A percentile compares a stretch with the other conserved stretches of the same genome.
phyloP scores from a whole-genome alignment of 2,113 vertebrate genomes.

The Sylvietta virens region DNA sequence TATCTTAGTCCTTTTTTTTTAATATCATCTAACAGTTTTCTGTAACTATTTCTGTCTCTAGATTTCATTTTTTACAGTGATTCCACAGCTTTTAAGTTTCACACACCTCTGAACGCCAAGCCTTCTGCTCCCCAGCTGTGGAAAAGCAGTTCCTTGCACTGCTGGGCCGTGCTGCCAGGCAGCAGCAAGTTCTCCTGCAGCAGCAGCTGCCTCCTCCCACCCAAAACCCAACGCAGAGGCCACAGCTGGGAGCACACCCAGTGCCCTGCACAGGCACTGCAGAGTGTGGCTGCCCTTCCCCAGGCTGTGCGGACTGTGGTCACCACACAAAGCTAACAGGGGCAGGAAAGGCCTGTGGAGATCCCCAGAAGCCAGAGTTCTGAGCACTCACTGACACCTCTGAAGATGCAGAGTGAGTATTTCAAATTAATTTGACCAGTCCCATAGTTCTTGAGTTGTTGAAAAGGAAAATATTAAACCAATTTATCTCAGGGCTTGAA shows the following conservation, averaged over 20 bases:
- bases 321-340: neutral
- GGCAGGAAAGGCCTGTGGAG: neutral
- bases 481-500: neutral
- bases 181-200: neutral
- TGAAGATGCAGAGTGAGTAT: neutral
- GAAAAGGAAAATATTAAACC: neutral
- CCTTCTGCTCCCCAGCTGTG: neutral
- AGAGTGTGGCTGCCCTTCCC: fast-evolving
- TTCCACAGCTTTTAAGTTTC: neutral
- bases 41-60: neutral
- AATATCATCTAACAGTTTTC: neutral
- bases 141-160: neutral
- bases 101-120: neutral
- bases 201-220: neutral
- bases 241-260: neutral
- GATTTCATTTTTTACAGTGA: neutral
- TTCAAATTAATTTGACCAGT: neutral
- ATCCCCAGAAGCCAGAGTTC: neutral
- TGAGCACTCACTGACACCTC: neutral
- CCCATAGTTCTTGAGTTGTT: neutral
- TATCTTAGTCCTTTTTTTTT: neutral
- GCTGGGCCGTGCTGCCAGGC: neutral
- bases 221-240: fast-evolving
- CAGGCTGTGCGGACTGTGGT: neutral
- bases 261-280: neutral